Conservation (phyloP, 2,797 vertebrate genomes). For the Myoxocephalus aenaeus region DNA sequence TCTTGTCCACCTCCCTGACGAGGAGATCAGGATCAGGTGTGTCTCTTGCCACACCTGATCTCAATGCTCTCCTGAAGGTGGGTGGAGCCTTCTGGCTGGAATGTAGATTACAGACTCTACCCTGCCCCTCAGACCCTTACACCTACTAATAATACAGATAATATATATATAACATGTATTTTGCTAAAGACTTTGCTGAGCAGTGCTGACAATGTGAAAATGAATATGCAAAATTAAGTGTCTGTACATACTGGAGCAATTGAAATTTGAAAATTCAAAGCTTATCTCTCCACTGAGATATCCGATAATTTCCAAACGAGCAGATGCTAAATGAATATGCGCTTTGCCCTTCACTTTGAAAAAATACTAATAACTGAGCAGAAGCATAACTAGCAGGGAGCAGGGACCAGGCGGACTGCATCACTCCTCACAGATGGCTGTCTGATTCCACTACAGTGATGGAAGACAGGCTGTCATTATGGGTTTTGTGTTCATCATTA, state of each 20-base stretch:
- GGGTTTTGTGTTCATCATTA: constrained; percentile 58
- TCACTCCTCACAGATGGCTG: constrained; percentile 61
- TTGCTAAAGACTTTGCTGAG: no score
- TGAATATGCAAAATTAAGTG: constrained; percentile 7
- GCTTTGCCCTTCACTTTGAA: constrained; percentile 31
- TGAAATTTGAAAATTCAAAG: constrained; percentile 27
- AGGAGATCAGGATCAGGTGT: no score
- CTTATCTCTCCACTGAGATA: constrained; percentile 3
- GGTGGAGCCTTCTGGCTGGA: no score
- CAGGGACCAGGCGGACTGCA: constrained; percentile 31
- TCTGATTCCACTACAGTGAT: constrained; percentile 51
- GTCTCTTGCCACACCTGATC: no score
- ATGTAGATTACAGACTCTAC: no score
- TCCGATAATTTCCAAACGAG: constrained; percentile 12
- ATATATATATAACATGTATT: no score
- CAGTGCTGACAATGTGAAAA: background rate
- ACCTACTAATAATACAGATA: no score
- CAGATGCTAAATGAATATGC: constrained; percentile 42
- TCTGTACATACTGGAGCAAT: background rate
- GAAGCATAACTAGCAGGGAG: constrained; percentile 31
- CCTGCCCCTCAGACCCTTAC: no score
- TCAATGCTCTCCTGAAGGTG: no score
- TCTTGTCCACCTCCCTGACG: no score
- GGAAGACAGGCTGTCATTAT: constrained; percentile 56
- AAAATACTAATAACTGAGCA: constrained; percentile 24